Percentiles rank a stretch among this genome's conserved stretches.
These are phyloP conservation scores for Erinaceus europaeus DNA, from an alignment of 2,113 vertebrate species.

Conservation along the genomic window DNA sequence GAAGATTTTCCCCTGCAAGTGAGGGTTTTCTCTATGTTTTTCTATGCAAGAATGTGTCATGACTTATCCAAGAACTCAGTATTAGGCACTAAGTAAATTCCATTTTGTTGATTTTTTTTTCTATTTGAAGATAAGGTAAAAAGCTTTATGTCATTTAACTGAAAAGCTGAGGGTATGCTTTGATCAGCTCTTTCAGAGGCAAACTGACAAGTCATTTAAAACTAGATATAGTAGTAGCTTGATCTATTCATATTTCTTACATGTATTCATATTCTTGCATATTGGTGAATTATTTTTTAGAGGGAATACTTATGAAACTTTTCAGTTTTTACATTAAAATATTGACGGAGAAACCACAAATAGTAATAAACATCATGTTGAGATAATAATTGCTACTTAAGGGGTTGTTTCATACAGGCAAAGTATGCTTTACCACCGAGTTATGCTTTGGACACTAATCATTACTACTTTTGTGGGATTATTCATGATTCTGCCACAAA, in stretches of 20 bases:
- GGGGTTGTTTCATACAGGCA: no score
- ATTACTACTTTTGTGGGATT: background rate
- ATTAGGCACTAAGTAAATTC: background rate
- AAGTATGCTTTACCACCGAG: no score
- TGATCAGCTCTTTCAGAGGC: background rate
- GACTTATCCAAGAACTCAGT: no score
- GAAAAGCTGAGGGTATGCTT: background rate
- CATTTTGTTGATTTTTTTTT: background rate
- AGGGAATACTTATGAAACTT: background rate
- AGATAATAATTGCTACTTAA: no score
- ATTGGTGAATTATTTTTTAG: background rate
- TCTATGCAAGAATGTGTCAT: no score
- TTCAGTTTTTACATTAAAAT: background rate
- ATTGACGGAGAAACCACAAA: background rate
- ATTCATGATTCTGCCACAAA: background rate
- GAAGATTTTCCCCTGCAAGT: no score
- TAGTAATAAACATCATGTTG: background rate
- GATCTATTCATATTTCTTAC: background rate
- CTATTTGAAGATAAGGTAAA: background rate
- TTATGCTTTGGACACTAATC: no score
- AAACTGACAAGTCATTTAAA: conserved; percentile 8
- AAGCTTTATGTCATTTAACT: background rate
- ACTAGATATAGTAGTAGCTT: background rate
- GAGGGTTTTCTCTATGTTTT: no score
- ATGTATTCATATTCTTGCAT: background rate